Evolutionary conservation across 2,888 invertebrate genomes (phyloP).

Genomic region (Sinodicranocentrus sp.): DNA sequence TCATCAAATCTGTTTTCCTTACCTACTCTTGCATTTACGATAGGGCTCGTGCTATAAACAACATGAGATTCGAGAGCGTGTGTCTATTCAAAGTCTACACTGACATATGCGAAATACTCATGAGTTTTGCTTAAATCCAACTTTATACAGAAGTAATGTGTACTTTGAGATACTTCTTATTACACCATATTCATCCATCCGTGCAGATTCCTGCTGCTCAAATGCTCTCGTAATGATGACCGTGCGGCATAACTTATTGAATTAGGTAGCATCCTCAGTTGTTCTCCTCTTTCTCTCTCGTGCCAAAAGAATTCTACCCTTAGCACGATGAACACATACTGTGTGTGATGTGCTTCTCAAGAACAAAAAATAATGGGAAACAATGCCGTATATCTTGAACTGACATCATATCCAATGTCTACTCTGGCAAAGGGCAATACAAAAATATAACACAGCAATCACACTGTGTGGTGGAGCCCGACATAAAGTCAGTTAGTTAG

Average conservation of each 20-base stretch:
- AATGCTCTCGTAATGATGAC: conserved; percentile 59
- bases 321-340: conserved; percentile 16
- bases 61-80: too few species aligned
- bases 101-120: neutral
- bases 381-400: neutral
- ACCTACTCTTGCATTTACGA: too few species aligned
- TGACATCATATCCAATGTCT: conserved; percentile 4
- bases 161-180: conserved; percentile 28
- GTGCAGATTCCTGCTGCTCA: conserved; percentile 63
- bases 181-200: conserved; percentile 54
- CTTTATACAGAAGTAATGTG: neutral
- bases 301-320: conserved; percentile 35
- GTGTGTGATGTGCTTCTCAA: conserved; percentile 13
- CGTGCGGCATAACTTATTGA: conserved; percentile 57
- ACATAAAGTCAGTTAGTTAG: too few species aligned
- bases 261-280: conserved; percentile 45
- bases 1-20: too few species aligned
- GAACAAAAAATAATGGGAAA: conserved; percentile 4
- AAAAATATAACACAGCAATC: too few species aligned
- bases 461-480: too few species aligned
- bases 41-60: too few species aligned
- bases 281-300: conserved; percentile 9
- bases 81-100: too few species aligned
- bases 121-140: neutral
- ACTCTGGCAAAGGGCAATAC: neutral